Evolutionary conservation across 2,113 vertebrate species (phyloP), one percentile per base, ranked within the genome.

Genomic region (Calidris pugnax): DNA sequence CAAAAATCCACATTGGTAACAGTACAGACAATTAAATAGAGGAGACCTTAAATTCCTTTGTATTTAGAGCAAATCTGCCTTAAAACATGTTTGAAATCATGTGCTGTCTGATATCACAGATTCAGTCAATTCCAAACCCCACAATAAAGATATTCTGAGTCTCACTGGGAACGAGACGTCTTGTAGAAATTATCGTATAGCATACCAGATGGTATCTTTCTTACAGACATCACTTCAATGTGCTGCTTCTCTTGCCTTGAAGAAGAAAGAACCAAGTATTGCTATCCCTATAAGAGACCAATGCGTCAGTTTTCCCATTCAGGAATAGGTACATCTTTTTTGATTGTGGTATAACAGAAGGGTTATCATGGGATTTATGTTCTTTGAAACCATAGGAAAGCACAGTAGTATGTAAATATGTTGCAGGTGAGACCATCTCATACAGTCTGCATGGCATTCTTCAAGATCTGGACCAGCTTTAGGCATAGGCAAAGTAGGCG

Each of bases 171-270:
- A 91, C 30, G 66, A 92, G 73, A 89, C 69, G n/a, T 96, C 85
- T 95, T 94, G 74, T 85, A 91, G 85, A 93, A 94, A 89, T 95
- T 89, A 50, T 41, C 0, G 17, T 95, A 91, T 89, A 94, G 81
- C 82, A 68, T 95, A 76, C 78, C 95, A 96, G 92, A 97, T 97
- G 95, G 96, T 73, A 88, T 83, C 60, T 96, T 90, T 91, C 74
- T 96, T 95, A 79, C 72, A 96, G 92, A 92, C 75, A 90, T 92
- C 83, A 63, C 45, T 96, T 94, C 45, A 43, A 3, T 71, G 72
- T 74, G 43, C 82, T 88, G 5, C 53, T 81, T 96, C 87, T 95
- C 90, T 66, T 96, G 92, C 93, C 51, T 88, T 94, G 90, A 55
- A 95, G 88, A 93, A 90, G 72, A 90, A 93, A 74, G 37, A 94